Evolutionary conservation across 2,888 invertebrate genomes (phyloP).

Genomic region (Drosophila koepferae): DNA sequence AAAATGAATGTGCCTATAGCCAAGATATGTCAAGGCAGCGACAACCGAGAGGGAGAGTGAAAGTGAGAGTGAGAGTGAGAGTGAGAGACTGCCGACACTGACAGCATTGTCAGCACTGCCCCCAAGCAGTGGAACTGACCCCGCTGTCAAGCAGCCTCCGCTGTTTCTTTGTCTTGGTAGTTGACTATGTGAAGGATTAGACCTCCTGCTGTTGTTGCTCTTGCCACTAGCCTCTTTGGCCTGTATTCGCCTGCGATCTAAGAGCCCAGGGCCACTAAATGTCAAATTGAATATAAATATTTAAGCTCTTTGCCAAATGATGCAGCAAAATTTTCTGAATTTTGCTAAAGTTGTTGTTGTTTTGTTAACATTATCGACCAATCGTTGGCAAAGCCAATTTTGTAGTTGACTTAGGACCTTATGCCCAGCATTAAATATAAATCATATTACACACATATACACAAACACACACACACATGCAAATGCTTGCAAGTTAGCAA

Average conservation of each 20-base stretch:
- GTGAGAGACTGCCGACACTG: constrained; percentile 23
- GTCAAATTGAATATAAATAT: constrained; percentile 76
- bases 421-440: constrained; percentile 64
- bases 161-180: constrained; percentile 17
- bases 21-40: constrained; percentile 55
- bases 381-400: constrained; percentile 52
- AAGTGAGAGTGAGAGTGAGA: neutral
- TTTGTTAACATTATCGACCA: neutral
- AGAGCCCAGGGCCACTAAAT: constrained; percentile 62
- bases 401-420: constrained; percentile 73
- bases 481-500: constrained; percentile 33
- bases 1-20: constrained; percentile 66
- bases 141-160: neutral
- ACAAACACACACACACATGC: neutral
- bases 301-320: constrained; percentile 61
- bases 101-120: constrained; percentile 59
- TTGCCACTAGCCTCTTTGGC: constrained; percentile 26
- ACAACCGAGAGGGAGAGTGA: neutral
- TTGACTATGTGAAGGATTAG: constrained; percentile 36
- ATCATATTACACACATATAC: constrained; percentile 30
- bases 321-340: constrained; percentile 56
- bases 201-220: constrained; percentile 29
- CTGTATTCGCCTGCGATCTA: constrained; percentile 38
- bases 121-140: constrained; percentile 16
- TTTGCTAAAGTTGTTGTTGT: constrained; percentile 12